These are phyloP conservation scores for Drosophila cracens DNA, from an alignment of 2,888 invertebrate species.

Conservation along the genomic window DNA sequence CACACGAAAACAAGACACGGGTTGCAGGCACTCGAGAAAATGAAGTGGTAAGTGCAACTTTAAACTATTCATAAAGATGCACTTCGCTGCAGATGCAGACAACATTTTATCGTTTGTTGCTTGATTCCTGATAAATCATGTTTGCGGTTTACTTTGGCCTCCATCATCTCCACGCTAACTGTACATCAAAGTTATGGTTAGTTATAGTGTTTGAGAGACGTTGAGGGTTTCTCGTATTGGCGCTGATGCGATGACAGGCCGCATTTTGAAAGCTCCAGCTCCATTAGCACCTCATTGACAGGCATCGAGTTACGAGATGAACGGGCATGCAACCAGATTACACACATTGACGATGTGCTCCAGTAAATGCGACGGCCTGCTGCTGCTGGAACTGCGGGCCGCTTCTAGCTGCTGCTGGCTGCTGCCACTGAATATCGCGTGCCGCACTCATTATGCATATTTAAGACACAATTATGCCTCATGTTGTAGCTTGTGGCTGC, in stretches of 20 bases:
- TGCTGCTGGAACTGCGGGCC: conserved; percentile 8
- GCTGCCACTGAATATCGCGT: conserved; percentile 59
- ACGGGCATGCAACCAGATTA: conserved; percentile 41
- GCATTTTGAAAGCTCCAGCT: conserved; percentile 48
- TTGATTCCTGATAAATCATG: conserved; percentile 47
- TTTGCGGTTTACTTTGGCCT: conserved; percentile 48
- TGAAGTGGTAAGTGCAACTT: conserved; percentile 47
- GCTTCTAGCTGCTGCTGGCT: conserved; percentile 15
- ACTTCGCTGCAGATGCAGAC: conserved; percentile 13
- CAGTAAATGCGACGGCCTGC: conserved; percentile 49
- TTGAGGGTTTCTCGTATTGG: conserved; percentile 18
- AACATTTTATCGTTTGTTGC: conserved; percentile 29
- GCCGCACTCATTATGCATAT: conserved; percentile 62
- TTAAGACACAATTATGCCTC: conserved; percentile 51
- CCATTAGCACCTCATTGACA: conserved; percentile 80
- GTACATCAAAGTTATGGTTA: conserved; percentile 57
- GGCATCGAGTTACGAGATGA: conserved; percentile 64
- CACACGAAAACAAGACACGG: conserved; percentile 17
- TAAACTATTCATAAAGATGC: conserved; percentile 41
- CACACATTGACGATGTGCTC: conserved; percentile 59
- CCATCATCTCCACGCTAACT: conserved; percentile 40
- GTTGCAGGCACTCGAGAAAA: conserved; percentile 19
- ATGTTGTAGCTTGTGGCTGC: conserved; percentile 44
- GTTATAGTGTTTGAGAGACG: conserved; percentile 3
- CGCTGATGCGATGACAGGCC: conserved; percentile 46